Conservation (phyloP, 2,113 vertebrate species). For the Dendropsophus ebraccatus region DNA sequence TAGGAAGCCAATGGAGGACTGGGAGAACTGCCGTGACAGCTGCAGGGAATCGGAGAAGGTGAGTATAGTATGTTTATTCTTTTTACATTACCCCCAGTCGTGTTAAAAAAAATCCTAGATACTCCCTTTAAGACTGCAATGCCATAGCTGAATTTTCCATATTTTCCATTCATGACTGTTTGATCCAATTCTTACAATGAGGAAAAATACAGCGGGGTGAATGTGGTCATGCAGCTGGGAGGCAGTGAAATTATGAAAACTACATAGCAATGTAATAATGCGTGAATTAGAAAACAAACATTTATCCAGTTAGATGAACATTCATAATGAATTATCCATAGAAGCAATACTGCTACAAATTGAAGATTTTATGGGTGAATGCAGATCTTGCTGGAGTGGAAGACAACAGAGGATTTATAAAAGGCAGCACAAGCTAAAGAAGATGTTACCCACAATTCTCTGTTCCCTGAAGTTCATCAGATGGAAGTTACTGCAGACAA, state of each 20-base stretch:
- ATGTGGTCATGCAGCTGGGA: not conserved
- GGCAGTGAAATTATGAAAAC: not conserved
- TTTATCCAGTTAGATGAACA: constrained; percentile 3
- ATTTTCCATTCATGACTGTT: not conserved
- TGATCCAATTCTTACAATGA: not conserved
- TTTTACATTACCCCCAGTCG: too few species aligned
- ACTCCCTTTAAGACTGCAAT: too few species aligned
- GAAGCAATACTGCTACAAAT: not conserved
- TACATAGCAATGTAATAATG: not conserved
- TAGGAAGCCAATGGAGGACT: too few species aligned
- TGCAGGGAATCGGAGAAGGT: too few species aligned
- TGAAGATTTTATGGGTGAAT: constrained; percentile 12
- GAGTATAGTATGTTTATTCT: too few species aligned
- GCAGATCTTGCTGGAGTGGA: not conserved
- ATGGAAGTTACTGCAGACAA: not conserved
- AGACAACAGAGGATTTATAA: constrained; percentile 1
- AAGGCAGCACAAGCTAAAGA: not conserved
- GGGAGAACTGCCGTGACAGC: too few species aligned
- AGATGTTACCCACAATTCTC: not conserved
- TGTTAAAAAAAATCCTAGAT: too few species aligned
- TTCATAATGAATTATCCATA: constrained; percentile 14
- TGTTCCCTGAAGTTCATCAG: not conserved
- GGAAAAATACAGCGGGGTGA: too few species aligned
- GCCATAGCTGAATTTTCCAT: not conserved
- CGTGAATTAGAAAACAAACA: constrained; percentile 8